Conservation (phyloP, 1,140 invertebrate genomes). For the Argopecten irradians region DNA sequence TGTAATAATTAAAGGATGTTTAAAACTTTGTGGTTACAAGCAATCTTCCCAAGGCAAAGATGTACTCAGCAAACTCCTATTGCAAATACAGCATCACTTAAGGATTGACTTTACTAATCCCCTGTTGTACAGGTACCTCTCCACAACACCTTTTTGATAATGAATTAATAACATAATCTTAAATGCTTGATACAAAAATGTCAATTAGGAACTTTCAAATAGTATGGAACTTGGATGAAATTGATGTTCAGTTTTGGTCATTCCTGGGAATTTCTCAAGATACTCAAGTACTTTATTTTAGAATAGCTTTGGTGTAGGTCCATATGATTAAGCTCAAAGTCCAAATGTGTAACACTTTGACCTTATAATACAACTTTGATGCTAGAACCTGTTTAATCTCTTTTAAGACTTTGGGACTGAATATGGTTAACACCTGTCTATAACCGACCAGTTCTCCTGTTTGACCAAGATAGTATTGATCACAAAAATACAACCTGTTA, state of each 20-base stretch:
- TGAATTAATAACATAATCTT: not conserved
- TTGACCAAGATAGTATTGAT: not conserved
- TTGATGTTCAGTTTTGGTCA: conserved; percentile 1
- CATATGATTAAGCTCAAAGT: not conserved
- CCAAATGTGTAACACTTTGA: not conserved
- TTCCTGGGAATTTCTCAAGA: not conserved
- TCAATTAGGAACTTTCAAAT: not conserved
- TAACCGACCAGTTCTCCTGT: not conserved
- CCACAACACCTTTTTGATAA: not conserved
- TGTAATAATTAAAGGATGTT: not conserved
- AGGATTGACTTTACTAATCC: no score
- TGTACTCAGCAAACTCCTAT: not conserved
- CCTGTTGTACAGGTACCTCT: no score
- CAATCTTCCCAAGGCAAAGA: not conserved
- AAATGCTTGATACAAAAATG: not conserved
- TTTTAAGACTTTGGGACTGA: not conserved
- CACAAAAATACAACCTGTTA: not conserved
- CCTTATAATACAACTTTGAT: not conserved
- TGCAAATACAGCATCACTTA: not conserved
- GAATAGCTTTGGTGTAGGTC: not conserved
- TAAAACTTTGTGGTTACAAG: not conserved
- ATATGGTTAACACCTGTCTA: not conserved
- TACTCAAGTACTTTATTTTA: not conserved
- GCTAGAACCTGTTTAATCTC: not conserved
- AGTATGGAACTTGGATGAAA: not conserved